Evolutionary conservation across 1,140 invertebrate species (phyloP), one percentile per base, ranked within the genome.

Genomic region (Atta colombica): DNA sequence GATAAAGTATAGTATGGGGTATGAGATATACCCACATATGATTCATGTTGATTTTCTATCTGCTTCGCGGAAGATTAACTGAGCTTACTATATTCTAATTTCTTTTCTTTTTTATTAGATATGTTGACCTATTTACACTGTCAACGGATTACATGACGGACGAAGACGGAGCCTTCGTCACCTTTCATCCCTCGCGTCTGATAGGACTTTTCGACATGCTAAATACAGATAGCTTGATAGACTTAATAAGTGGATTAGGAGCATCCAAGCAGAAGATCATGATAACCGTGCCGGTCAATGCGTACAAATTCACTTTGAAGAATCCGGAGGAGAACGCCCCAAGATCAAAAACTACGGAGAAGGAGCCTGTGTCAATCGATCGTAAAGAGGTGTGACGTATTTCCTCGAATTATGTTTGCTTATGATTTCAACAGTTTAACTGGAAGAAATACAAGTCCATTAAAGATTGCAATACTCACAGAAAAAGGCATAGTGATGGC

Each of bases 151-250:
- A 97, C 61, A 92, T 98, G 91, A 96, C 96, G 0, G 95, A 96
- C 63, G 95, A 96, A 65, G 96, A 96, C 78, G 96, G 97, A 88
- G 95, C 89, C 7, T 95, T 94, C 81, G 92, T 96, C 86, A 97
- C 97, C 1, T 98, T 97, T 92, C 97, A 98, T 94, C 97, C 97
- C 0, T 97, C 97, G 90, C 94, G 97, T 81, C 94, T 98, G 82
- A 98, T 97, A 94, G 97, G 97, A 3, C 92, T 97, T 28, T 97
- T 97, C 94, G 97, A 98, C 90, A 97, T 98, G 95, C 96, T 97
- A 86, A 98, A 98, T 90, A 97, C 97, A 75, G 97, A 98, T 93
- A 98, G 97, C 35, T 94, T 98, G 39, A 96, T 98, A 49, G 97
- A 98, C 94, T 95, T 98, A 61, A 96, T 97, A 1, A 96, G 96